Evolutionary conservation across 2,797 vertebrate species (phyloP).

Genomic region (Selene dorsalis): DNA sequence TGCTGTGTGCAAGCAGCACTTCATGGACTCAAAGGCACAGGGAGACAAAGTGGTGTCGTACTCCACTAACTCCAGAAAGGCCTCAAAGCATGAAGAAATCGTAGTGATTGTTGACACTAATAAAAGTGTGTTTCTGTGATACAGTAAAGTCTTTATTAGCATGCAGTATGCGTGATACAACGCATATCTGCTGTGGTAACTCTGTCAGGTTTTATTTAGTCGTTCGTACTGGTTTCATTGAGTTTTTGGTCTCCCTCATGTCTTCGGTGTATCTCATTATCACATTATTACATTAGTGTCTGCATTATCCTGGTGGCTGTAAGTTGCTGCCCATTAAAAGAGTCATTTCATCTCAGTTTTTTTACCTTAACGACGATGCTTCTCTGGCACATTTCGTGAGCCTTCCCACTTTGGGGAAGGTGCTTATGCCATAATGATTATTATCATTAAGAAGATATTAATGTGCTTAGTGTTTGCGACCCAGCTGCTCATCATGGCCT

Average conservation of each 20-base stretch:
- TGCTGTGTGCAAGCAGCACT: slow-evolving; percentile 42
- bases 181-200: slow-evolving; percentile 39
- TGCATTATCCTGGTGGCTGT: slow-evolving; percentile 78
- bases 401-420: slow-evolving; percentile 97
- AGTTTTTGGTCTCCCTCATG: slow-evolving; percentile 72
- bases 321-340: slow-evolving; percentile 83
- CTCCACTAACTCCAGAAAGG: slow-evolving; percentile 29
- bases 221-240: slow-evolving; percentile 69
- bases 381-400: slow-evolving; percentile 83
- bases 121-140: slow-evolving; percentile 48
- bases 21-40: slow-evolving; percentile 46
- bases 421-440: slow-evolving; percentile 99
- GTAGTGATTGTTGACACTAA: slow-evolving; percentile 29
- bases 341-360: slow-evolving; percentile 77
- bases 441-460: slow-evolving; percentile 99
- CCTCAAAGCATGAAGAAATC: slow-evolving; percentile 26
- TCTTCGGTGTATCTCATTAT: slow-evolving; percentile 79
- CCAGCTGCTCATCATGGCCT: slow-evolving; percentile 99
- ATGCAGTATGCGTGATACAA: slow-evolving; percentile 21
- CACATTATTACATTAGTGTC: slow-evolving; percentile 80
- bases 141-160: slow-evolving; percentile 22
- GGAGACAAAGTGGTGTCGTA: slow-evolving; percentile 52
- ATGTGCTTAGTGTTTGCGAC: slow-evolving; percentile 99
- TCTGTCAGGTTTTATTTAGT: slow-evolving; percentile 77
- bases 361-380: slow-evolving; percentile 82